Percentiles rank a stretch among this genome's conserved stretches.
These are phyloP conservation scores for Ptilorrhoa leucosticta DNA, from an alignment of 2,113 vertebrate genomes.

Conservation along the genomic window DNA sequence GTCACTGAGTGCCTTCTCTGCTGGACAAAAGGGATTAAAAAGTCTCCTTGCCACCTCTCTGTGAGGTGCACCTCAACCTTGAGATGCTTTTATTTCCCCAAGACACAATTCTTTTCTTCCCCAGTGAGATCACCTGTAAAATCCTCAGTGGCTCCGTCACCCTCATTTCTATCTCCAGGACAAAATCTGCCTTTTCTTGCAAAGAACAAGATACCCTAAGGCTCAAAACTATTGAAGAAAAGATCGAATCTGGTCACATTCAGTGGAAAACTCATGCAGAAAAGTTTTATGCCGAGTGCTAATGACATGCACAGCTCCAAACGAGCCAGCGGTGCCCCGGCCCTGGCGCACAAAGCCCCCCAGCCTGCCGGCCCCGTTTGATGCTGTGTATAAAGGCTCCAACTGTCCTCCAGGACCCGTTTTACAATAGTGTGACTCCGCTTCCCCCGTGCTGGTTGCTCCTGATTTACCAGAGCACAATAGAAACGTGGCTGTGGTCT, in stretches of 20 bases:
- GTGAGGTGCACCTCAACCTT: background rate
- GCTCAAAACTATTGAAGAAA: background rate
- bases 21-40: background rate
- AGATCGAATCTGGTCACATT: background rate
- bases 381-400: background rate
- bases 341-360: slow-evolving; percentile 13
- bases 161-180: background rate
- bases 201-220: background rate
- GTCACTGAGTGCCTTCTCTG: background rate
- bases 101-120: background rate
- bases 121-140: background rate
- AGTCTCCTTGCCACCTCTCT: background rate
- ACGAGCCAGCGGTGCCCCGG: background rate
- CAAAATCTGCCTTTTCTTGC: background rate
- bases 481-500: background rate
- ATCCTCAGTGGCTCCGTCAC: background rate
- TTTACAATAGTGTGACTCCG: background rate
- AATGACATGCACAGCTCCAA: slow-evolving; percentile 4
- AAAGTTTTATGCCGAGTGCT: background rate
- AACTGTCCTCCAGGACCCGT: background rate
- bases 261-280: background rate
- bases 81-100: background rate
- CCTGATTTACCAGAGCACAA: slow-evolving; percentile 50
- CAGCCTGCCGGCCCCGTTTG: slow-evolving; percentile 28
- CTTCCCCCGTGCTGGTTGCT: slow-evolving; percentile 32